Conservation (phyloP, 2,888 invertebrate genomes). For the Ectobius pallidus region DNA sequence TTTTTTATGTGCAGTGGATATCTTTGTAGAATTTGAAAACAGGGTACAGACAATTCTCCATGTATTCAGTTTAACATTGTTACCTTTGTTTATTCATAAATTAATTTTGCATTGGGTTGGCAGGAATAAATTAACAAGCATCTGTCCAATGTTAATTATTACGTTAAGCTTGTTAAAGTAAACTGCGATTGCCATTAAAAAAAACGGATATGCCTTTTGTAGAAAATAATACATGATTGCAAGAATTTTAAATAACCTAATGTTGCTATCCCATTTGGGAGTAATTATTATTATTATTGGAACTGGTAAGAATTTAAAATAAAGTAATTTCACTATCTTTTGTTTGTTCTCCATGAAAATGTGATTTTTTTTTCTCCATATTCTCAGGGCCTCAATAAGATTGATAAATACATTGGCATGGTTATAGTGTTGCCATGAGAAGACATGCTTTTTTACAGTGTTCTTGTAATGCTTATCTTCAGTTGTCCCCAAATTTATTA, state of each 20-base stretch:
- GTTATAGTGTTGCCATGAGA: no score
- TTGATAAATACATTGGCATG: no score
- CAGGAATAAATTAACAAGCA: neutral
- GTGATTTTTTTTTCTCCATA: no score
- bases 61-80: no score
- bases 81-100: neutral
- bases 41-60: conserved; percentile 11
- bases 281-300: conserved; percentile 25
- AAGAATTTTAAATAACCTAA: conserved; percentile 17
- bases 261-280: conserved; percentile 22
- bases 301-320: conserved; percentile 15
- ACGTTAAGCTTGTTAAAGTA: neutral
- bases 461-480: no score
- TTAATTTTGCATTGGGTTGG: neutral
- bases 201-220: conserved; percentile 29
- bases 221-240: neutral
- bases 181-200: neutral
- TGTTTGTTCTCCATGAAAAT: no score
- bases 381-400: no score
- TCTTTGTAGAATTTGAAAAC: conserved; percentile 11
- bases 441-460: no score
- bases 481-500: no score
- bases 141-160: conserved; percentile 5
- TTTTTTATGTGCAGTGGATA: neutral
- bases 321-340: conserved; percentile 20